These are phyloP conservation scores for Thunnus thynnus DNA, from an alignment of 2,113 vertebrate genomes.

Conservation along the genomic window DNA sequence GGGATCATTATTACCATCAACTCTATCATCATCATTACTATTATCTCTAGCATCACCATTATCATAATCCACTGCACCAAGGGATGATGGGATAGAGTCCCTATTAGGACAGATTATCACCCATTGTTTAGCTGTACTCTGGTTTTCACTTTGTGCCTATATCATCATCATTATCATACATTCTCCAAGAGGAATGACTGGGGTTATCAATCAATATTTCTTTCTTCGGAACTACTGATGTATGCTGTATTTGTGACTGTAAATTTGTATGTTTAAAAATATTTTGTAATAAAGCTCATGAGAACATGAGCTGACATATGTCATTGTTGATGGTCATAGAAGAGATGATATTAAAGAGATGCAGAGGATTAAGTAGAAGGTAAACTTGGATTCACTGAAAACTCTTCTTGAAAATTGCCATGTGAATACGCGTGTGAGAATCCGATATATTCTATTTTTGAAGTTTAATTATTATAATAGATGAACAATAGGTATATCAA, in stretches of 20 bases:
- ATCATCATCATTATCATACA: no score
- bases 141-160: no score
- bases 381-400: no score
- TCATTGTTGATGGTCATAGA: background rate
- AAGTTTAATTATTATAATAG: no score
- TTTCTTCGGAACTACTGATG: background rate
- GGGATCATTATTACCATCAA: background rate
- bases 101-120: no score
- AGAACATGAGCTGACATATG: background rate
- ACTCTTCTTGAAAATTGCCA: no score
- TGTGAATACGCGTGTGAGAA: no score
- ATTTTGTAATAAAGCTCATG: conserved; percentile 48
- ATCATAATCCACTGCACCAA: background rate
- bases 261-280: conserved; percentile 18
- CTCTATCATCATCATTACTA: background rate
- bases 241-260: background rate
- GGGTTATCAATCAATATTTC: background rate
- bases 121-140: no score
- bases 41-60: background rate
- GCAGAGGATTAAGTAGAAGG: no score
- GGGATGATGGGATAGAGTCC: no score
- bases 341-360: conserved; percentile 4
- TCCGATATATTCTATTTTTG: no score
- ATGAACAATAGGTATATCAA: no score
- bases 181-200: conserved; percentile 17